Percentiles rank a stretch among this genome's conserved stretches.
phyloP scores from a whole-genome alignment of 2,797 vertebrate genomes.

The Girardinus metallicus region DNA sequence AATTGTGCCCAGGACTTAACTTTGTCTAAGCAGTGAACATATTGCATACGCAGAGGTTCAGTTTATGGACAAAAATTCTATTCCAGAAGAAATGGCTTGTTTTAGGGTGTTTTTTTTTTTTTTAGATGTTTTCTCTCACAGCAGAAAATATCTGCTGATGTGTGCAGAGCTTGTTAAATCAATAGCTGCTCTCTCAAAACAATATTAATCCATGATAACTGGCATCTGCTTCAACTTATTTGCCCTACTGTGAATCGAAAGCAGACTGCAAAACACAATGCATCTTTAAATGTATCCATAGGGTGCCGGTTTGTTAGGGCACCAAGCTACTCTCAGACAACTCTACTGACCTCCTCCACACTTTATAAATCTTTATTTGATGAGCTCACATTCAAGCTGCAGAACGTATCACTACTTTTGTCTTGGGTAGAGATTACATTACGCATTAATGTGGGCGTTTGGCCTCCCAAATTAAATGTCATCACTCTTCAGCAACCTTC shows the following conservation, averaged over 20 bases:
- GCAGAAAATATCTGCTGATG: too few relatives aligned
- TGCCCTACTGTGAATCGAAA: not conserved
- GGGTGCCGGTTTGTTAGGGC: not conserved
- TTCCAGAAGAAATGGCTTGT: too few relatives aligned
- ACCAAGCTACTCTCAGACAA: not conserved
- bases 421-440: not conserved
- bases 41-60: too few relatives aligned
- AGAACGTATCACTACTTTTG: not conserved
- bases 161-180: too few relatives aligned
- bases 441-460: not conserved
- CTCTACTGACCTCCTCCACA: not conserved
- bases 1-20: too few relatives aligned
- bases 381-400: not conserved
- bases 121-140: too few relatives aligned
- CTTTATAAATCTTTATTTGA: not conserved
- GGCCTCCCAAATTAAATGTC: not conserved
- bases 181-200: too few relatives aligned
- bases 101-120: too few relatives aligned
- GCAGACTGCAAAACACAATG: not conserved
- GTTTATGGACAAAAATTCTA: too few relatives aligned
- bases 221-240: not conserved
- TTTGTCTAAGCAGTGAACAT: too few relatives aligned
- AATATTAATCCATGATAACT: too few relatives aligned
- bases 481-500: not conserved
- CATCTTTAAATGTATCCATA: not conserved